Base-by-base conservation (phyloP, 2,888 invertebrate species). In the Ligdia adustata region DNA sequence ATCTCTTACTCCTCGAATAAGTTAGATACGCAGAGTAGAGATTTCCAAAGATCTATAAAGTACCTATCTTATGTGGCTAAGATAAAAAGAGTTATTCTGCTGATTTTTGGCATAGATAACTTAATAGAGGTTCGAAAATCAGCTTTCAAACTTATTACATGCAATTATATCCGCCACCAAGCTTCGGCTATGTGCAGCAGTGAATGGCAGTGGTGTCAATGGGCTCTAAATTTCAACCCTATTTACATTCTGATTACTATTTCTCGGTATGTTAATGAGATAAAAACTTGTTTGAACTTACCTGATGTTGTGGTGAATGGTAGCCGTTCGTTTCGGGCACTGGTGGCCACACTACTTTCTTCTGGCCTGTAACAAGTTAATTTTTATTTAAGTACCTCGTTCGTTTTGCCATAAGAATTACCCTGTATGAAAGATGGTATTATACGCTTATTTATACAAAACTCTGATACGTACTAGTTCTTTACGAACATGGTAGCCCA, bases 311-410 rank as follows among this genome's bases (percentile, higher is more conserved):
- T 65, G 89, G 60, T 69, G 92, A 91, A 62, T 92, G 91, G 64
- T 92, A 87, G 46, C 92, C 92, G 82, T 92, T 91, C 59, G 93
- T 93, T 79, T 93, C 92, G 60, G 93, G 93, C 76, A 93, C 93
- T 62, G 96, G 96, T 60, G 96, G 96, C 96, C 96, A 96, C 83
- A 95, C 95, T 72, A 96, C 96, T 88, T 95, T 93, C 91, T 95
- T 96, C 69, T 94, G 92, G 81, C 94, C 96, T 96, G 90, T 7
- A 92, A 92, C 79, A 79, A 83, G 61, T 57, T 46, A 56, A 49
- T 60, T 45, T 14, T 14, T 20, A 39, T 44, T 41, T 53, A 51
- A 47, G 43, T 44, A 49, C 18, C 5, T 52, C 29, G 48, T 46
- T 45, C 15, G 6, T 7, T 4, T n/a, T n/a, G 22, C n/a, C 18